Evolutionary conservation across 2,888 invertebrate genomes (phyloP).

Genomic region (Mamestra brassicae): DNA sequence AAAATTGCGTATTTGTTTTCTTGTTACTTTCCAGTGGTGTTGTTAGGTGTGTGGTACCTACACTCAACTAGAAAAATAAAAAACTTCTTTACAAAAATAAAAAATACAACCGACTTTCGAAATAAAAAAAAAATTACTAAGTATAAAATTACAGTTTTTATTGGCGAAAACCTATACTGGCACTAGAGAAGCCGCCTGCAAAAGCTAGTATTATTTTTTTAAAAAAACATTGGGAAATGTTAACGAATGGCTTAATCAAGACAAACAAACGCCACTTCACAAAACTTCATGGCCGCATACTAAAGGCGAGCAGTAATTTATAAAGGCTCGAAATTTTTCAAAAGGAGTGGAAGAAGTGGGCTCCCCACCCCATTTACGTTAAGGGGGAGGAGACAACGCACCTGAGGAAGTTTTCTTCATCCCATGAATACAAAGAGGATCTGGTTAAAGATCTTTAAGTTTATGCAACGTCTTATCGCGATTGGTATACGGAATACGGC

Average conservation of each 20-base stretch:
- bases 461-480: conserved; percentile 63
- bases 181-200: too few species aligned
- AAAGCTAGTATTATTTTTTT: too few species aligned
- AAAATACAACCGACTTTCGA: too few species aligned
- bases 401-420: conserved; percentile 81
- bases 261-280: conserved; percentile 35
- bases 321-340: conserved; percentile 82
- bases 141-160: too few species aligned
- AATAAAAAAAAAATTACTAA: too few species aligned
- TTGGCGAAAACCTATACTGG: too few species aligned
- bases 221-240: background rate
- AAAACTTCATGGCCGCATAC: conserved; percentile 69
- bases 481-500: conserved; percentile 60
- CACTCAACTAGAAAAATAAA: too few species aligned
- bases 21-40: too few species aligned
- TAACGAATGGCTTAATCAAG: background rate
- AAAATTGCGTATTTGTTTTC: too few species aligned
- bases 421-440: conserved; percentile 86
- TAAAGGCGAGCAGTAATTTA: conserved; percentile 79
- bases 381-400: conserved; percentile 73
- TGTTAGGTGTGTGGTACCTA: too few species aligned
- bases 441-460: conserved; percentile 73
- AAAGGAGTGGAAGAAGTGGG: conserved; percentile 70
- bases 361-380: conserved; percentile 39
- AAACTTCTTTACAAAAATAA: too few species aligned